A percentile compares a stretch with the other conserved stretches of the same genome.
Evolutionary conservation across 2,797 vertebrate genomes (phyloP).

Genomic region (Hafferia zeledoni): DNA sequence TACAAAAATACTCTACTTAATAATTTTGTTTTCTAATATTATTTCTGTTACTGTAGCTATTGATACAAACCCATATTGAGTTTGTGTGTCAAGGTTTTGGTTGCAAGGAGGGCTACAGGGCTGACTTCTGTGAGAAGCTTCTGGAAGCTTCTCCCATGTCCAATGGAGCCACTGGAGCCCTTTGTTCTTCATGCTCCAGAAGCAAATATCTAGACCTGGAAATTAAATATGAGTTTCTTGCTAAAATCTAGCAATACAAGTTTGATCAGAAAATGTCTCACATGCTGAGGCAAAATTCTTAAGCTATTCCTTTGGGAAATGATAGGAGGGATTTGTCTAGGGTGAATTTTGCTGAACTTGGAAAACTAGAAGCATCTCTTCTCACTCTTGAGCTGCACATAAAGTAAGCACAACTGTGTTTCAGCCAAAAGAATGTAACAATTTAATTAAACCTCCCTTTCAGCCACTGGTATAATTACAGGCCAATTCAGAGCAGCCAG

Average conservation of each 20-base stretch:
- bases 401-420: background rate
- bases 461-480: background rate
- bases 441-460: background rate
- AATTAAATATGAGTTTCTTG: background rate
- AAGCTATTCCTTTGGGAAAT: background rate
- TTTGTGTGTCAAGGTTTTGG: background rate
- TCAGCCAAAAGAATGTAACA: background rate
- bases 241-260: background rate
- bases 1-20: background rate
- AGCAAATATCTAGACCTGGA: background rate
- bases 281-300: background rate
- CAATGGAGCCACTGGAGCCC: background rate
- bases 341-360: background rate
- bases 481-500: background rate
- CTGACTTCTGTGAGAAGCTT: background rate
- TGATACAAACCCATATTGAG: background rate
- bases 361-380: background rate
- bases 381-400: background rate
- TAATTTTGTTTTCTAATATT: background rate
- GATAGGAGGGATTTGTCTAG: background rate
- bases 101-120: background rate
- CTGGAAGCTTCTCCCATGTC: background rate
- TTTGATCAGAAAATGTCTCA: accelerated
- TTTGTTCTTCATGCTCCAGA: background rate
- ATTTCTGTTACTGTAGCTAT: background rate